Percentiles rank a stretch among this genome's conserved stretches.
phyloP scores from a whole-genome alignment of 2,797 vertebrate genomes.

The Decapterus maruadsi region DNA sequence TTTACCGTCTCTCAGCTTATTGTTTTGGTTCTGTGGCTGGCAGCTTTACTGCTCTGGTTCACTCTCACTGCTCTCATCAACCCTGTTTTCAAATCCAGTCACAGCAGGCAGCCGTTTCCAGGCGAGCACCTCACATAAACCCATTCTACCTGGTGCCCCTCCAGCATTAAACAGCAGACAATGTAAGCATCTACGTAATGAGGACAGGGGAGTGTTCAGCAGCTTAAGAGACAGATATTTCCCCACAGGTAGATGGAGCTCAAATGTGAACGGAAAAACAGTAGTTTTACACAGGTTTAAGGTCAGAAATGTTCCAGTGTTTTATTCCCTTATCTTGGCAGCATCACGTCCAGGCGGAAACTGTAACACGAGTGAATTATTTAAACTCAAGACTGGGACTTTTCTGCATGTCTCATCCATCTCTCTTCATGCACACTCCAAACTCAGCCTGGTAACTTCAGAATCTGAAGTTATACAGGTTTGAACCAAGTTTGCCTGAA shows the following conservation, averaged over 20 bases:
- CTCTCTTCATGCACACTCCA: neutral
- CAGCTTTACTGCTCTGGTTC: slow-evolving; percentile 1
- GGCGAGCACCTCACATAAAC: neutral
- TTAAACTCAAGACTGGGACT: neutral
- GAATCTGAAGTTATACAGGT: neutral
- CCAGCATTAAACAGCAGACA: neutral
- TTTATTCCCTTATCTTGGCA: neutral
- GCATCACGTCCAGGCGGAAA: neutral
- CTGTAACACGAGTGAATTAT: slow-evolving; percentile 2
- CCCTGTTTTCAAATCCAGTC: neutral
- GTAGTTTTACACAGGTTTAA: neutral
- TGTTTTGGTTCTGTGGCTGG: slow-evolving; percentile 10
- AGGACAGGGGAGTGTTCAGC: neutral
- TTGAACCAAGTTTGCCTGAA: neutral
- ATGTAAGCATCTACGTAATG: neutral
- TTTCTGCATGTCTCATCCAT: neutral
- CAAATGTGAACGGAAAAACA: neutral
- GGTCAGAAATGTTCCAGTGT: neutral
- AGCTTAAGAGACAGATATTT: neutral
- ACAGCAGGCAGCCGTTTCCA: neutral
- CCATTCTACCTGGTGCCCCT: neutral
- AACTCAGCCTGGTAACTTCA: neutral
- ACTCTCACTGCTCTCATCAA: neutral
- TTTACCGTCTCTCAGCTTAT: slow-evolving; percentile 11
- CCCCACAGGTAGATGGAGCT: neutral